Conservation (phyloP, 2,797 vertebrate species). For the Darevskia mixta region DNA sequence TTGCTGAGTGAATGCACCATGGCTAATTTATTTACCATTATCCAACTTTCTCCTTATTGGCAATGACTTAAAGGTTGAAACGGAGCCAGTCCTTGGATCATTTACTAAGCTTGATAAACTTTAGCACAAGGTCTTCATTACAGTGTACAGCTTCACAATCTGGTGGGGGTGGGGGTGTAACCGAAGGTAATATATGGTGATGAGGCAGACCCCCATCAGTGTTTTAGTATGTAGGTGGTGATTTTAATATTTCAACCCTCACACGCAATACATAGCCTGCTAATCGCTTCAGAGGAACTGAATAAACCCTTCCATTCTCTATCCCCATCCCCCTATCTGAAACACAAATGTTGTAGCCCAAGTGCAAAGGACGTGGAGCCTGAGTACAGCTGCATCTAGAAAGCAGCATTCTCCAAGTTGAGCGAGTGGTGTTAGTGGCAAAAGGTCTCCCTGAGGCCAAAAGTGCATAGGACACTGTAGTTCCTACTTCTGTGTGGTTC, state of each 20-base stretch:
- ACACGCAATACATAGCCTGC: neutral
- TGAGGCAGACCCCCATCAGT: neutral
- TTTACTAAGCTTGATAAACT: conserved; percentile 10
- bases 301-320: neutral
- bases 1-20: conserved; percentile 34
- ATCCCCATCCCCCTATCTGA: neutral
- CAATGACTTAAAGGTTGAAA: conserved; percentile 5
- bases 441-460: conserved; percentile 38
- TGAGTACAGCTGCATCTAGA: conserved; percentile 13
- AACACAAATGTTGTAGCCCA: neutral
- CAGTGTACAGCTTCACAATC: neutral
- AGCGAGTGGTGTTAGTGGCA: neutral
- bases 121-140: neutral
- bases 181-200: neutral
- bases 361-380: too few species aligned
- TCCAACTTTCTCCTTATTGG: conserved; percentile 36
- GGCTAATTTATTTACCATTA: conserved; percentile 37
- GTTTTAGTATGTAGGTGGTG: neutral
- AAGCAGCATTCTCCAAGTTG: conserved; percentile 53
- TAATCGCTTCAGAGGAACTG: neutral
- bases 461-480: conserved; percentile 50
- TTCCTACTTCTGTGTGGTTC: conserved; percentile 36
- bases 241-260: neutral
- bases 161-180: neutral
- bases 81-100: conserved; percentile 11